Percentiles rank a stretch among this genome's conserved stretches.
Conservation (phyloP, 2,113 vertebrate genomes). For the Vidua chalybeata region DNA sequence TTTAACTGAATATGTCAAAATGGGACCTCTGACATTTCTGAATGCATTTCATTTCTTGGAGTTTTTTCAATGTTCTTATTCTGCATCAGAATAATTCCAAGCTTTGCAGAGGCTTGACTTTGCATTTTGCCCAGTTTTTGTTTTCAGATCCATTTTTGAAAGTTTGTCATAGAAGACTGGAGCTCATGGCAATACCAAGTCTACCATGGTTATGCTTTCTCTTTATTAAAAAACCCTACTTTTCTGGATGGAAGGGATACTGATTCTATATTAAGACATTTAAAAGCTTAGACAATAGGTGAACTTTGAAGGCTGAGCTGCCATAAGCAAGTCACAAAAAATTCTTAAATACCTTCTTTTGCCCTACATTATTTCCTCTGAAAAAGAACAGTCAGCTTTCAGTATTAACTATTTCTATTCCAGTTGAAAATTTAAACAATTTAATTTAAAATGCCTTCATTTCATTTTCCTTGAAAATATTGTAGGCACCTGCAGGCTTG, state of each 20-base stretch:
- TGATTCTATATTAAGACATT: neutral
- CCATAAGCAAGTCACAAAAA: neutral
- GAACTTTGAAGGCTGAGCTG: neutral
- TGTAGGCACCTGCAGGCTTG: neutral
- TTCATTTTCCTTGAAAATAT: neutral
- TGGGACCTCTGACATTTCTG: neutral
- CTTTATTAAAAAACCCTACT: neutral
- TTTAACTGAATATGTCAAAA: neutral
- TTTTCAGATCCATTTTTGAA: neutral
- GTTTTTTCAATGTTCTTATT: neutral
- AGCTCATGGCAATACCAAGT: neutral
- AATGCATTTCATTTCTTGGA: neutral
- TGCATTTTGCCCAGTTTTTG: neutral
- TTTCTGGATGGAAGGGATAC: neutral
- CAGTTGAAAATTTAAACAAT: neutral
- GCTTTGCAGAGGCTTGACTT: neutral
- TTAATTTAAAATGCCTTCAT: neutral
- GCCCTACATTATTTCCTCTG: neutral
- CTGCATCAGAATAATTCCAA: neutral
- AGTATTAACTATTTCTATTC: neutral
- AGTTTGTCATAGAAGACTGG: fast-evolving
- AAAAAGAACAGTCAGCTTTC: neutral
- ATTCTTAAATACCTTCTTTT: neutral
- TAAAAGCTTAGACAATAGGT: neutral
- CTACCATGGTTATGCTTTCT: neutral